Conservation (phyloP, 2,888 invertebrate genomes). For the Drosophila parthenogenetica region DNA sequence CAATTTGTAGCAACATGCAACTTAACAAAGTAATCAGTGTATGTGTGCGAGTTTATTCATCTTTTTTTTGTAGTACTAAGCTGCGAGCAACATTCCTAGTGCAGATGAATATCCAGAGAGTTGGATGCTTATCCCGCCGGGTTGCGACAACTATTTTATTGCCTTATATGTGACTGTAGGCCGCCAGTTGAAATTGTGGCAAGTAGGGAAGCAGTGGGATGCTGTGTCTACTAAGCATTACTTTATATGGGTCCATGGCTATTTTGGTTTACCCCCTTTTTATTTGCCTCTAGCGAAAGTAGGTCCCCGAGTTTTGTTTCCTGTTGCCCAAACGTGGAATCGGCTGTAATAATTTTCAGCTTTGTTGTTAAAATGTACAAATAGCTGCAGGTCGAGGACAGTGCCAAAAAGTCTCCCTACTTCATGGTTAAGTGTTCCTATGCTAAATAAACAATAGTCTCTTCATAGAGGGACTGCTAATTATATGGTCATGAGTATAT, state of each 20-base stretch:
- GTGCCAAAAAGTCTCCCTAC: conserved; percentile 7
- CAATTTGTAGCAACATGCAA: conserved; percentile 79
- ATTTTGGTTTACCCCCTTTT: conserved; percentile 63
- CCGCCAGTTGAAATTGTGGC: not conserved
- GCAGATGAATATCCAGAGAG: conserved; percentile 34
- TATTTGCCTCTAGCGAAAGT: conserved; percentile 62
- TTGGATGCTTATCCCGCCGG: conserved; percentile 76
- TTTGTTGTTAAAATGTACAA: conserved; percentile 64
- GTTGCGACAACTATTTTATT: conserved; percentile 80
- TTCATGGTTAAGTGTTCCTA: conserved; percentile 27
- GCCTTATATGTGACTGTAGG: conserved; percentile 59
- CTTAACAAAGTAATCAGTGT: conserved; percentile 77
- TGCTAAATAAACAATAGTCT: conserved; percentile 35
- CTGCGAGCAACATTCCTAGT: conserved; percentile 7
- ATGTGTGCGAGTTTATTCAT: conserved; percentile 17
- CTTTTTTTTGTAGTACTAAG: not conserved
- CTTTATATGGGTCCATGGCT: conserved; percentile 69
- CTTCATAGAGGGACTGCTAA: conserved; percentile 26
- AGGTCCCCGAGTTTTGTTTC: conserved; percentile 55
- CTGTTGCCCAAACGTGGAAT: conserved; percentile 48
- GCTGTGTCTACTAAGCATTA: conserved; percentile 23
- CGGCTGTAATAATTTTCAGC: conserved; percentile 58
- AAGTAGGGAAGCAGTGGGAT: conserved; percentile 16
- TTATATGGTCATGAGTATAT: conserved; percentile 24
- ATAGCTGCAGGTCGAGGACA: conserved; percentile 60